phyloP scores from a whole-genome alignment of 2,113 vertebrate genomes.

The Acrocephalus kingi region DNA sequence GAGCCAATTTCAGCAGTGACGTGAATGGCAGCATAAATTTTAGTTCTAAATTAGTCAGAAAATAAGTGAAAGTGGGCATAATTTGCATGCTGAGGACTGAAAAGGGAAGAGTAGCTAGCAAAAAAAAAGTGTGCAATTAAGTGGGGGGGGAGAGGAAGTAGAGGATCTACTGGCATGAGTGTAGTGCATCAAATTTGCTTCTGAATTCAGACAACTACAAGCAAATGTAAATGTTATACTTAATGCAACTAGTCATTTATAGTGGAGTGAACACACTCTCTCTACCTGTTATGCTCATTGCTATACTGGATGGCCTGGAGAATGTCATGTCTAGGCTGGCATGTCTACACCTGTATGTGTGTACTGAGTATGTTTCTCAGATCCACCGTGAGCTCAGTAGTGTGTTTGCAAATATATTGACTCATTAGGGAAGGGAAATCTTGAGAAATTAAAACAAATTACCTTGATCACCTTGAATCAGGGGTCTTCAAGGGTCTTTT shows the following conservation, averaged over 20 bases:
- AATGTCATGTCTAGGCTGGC: neutral
- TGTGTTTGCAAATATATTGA: neutral
- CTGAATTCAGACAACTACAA: conserved; percentile 58
- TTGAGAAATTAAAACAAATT: neutral
- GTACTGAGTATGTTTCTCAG: neutral
- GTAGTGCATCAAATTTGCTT: conserved; percentile 3
- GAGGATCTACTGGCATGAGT: conserved; percentile 12
- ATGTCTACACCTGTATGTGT: neutral
- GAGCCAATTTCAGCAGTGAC: conserved; percentile 64
- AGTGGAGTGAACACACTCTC: conserved; percentile 15
- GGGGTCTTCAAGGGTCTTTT: neutral
- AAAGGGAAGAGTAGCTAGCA: conserved; percentile 22
- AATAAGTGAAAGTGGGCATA: conserved; percentile 58
- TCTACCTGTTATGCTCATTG: neutral
- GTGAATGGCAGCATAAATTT: conserved; percentile 63
- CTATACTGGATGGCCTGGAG: neutral
- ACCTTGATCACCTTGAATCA: neutral
- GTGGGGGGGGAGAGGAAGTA: neutral
- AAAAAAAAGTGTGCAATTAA: conserved; percentile 45
- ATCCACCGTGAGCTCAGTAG: neutral
- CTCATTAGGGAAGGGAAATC: neutral
- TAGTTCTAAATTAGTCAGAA: conserved; percentile 66
- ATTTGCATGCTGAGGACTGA: conserved; percentile 58
- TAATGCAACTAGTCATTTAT: conserved; percentile 54
- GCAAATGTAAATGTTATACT: conserved; percentile 64